A percentile compares a stretch with the other conserved stretches of the same genome.
These are phyloP conservation scores for Ammospiza maritima DNA, from an alignment of 2,797 vertebrate genomes.

Conservation along the genomic window DNA sequence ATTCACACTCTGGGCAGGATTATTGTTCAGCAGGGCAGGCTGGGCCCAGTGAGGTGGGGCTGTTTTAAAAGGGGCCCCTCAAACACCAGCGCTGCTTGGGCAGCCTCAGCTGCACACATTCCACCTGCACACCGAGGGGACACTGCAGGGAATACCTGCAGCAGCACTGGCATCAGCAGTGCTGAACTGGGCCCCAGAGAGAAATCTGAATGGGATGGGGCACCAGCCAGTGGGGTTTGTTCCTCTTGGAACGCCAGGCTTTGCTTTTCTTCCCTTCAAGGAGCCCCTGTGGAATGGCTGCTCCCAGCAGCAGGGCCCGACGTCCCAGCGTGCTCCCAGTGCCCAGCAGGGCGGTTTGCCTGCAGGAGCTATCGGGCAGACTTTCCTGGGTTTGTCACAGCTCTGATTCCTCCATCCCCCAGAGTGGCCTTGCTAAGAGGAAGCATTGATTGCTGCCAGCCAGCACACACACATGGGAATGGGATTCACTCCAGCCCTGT, in stretches of 20 bases:
- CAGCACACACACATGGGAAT: background rate
- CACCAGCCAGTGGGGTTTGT: rapidly evolving
- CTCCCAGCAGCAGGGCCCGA: no score
- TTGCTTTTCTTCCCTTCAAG: background rate
- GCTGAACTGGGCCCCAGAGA: background rate
- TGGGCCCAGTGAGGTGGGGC: no score
- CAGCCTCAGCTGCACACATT: background rate
- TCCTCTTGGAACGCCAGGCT: background rate
- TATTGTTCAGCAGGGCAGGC: no score
- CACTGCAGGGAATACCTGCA: background rate
- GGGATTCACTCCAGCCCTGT: constrained; percentile 18
- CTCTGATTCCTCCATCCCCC: no score
- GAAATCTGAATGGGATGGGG: background rate
- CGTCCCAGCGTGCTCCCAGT: no score
- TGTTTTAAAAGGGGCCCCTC: background rate
- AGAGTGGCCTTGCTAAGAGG: no score
- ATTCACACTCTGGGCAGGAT: no score
- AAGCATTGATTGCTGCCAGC: background rate
- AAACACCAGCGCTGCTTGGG: background rate
- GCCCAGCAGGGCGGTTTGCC: no score
- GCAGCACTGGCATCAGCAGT: background rate
- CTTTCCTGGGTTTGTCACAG: no score
- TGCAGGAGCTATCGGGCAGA: no score
- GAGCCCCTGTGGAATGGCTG: no score
- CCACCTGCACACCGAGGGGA: background rate